Base-by-base conservation (phyloP, 2,888 invertebrate species). In the Tipula vernalis region DNA sequence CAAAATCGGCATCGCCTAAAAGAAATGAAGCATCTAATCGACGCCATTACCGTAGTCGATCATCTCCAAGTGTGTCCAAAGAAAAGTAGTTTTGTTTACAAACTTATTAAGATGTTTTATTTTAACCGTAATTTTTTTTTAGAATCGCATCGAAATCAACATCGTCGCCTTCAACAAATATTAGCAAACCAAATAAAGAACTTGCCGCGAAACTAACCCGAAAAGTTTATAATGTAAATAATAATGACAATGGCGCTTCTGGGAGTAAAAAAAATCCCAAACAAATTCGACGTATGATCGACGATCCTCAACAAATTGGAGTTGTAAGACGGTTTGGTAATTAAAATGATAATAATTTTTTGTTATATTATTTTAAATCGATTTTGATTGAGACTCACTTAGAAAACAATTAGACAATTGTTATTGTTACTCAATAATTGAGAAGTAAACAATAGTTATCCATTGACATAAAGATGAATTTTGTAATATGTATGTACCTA, bases 271-370 rank as follows among this genome's bases (percentile, higher is more conserved):
- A 84, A 84, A n/a, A 0, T 51, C 51, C 44, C 5, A 42, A 86
- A 86, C 86, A 36, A 13, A 47, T 47, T 47, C 18, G 44, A 13
- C 86, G 86, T 36, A 36, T 36, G 42, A 86, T 47, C n/a, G 86
- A 44, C 44, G 86, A 86, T 47, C 51, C 86, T 28, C 86, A 86
- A 86, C 86, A 86, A 51, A 44, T 47, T 47, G 86, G 42, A 86
- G 36, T 86, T 13, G 44, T 36, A 12, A 42, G 86, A 86, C 86
- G 86, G 42, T 44, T 86, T 44, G 86, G 86, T 86, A 86, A 86
- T 44, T 71, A 71, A 71, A 71, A 71, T 71, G 18, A 57, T 83
- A 28, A 42, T 85, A 12, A n/a, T 15, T 5, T 39, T 85, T 39
- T 84, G 13, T n/a, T 83, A 15, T 36, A 83, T 12, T 85, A 41